These are phyloP conservation scores for Pocillopora meandrina DNA, from an alignment of 92 coral and sea anemone species.

Conservation along the genomic window DNA sequence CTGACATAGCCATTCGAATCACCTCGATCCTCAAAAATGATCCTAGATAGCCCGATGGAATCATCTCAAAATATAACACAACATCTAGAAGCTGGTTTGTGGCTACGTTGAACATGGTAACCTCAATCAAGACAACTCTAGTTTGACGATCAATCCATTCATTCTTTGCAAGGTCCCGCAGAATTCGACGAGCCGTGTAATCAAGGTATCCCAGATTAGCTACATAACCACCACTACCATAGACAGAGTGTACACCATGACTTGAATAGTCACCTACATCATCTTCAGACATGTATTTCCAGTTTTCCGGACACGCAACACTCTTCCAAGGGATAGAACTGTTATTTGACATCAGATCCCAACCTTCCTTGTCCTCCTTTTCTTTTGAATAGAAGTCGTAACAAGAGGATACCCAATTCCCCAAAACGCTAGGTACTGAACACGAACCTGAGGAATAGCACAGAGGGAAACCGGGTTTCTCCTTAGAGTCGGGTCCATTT, in stretches of 20 bases:
- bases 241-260: constrained; percentile 30
- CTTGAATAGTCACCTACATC: not conserved
- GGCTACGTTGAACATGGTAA: constrained; percentile 32
- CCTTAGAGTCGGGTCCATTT: not conserved
- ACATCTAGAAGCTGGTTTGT: constrained; percentile 14
- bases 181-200: constrained; percentile 31
- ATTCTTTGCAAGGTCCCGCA: constrained; percentile 29
- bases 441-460: constrained; percentile 15
- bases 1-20: constrained; percentile 6
- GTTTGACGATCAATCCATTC: constrained; percentile 58
- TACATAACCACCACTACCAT: constrained; percentile 51
- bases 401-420: constrained; percentile 23
- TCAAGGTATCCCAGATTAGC: constrained; percentile 49
- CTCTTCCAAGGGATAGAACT: not conserved
- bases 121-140: constrained; percentile 46
- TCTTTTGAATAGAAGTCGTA: constrained; percentile 29
- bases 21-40: not conserved
- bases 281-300: constrained; percentile 25
- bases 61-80: constrained; percentile 43
- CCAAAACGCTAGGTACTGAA: constrained; percentile 1
- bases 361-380: constrained; percentile 39
- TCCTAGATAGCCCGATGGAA: constrained; percentile 36
- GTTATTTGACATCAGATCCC: constrained; percentile 28
- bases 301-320: constrained; percentile 31
- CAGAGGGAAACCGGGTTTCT: not conserved